Evolutionary conservation across 2,797 vertebrate genomes (phyloP).

Genomic region (Microchirus variegatus): DNA sequence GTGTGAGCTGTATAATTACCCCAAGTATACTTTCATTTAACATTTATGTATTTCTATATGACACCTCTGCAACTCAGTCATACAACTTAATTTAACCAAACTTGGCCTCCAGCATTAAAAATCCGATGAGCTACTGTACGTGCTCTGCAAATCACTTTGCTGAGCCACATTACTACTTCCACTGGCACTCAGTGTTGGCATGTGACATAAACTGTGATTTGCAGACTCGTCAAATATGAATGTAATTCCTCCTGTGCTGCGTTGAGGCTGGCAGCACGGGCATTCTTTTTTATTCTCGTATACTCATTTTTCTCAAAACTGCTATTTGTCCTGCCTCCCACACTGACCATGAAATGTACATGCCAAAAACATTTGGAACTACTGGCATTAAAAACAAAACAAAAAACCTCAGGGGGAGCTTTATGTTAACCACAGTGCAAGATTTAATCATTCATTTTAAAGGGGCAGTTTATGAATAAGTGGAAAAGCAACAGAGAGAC

Average conservation of each 20-base stretch:
- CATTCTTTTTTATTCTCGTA: not conserved
- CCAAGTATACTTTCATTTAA: not conserved
- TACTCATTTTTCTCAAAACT: not conserved
- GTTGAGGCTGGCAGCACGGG: not conserved
- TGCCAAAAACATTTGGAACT: slow-evolving; percentile 17
- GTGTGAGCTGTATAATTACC: not conserved
- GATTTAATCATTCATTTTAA: slow-evolving; percentile 17
- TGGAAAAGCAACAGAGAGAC: slow-evolving; percentile 28
- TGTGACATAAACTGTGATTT: not conserved
- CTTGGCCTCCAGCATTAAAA: not conserved
- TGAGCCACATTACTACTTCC: not conserved
- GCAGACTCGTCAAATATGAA: not conserved
- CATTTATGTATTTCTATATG: not conserved
- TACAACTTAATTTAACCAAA: not conserved
- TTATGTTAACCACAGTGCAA: slow-evolving; percentile 3
- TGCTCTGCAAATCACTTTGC: not conserved
- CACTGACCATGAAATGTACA: slow-evolving; percentile 10
- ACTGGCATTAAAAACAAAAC: not conserved
- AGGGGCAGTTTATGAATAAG: slow-evolving; percentile 7
- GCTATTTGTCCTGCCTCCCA: slow-evolving; percentile 16
- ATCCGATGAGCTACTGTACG: not conserved
- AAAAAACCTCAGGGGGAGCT: slow-evolving; percentile 4
- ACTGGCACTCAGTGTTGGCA: not conserved
- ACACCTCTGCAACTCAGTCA: not conserved
- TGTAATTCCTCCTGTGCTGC: not conserved